These are phyloP conservation scores for Barypeithes pellucidus DNA, from an alignment of 2,888 invertebrate genomes.

Conservation along the genomic window DNA sequence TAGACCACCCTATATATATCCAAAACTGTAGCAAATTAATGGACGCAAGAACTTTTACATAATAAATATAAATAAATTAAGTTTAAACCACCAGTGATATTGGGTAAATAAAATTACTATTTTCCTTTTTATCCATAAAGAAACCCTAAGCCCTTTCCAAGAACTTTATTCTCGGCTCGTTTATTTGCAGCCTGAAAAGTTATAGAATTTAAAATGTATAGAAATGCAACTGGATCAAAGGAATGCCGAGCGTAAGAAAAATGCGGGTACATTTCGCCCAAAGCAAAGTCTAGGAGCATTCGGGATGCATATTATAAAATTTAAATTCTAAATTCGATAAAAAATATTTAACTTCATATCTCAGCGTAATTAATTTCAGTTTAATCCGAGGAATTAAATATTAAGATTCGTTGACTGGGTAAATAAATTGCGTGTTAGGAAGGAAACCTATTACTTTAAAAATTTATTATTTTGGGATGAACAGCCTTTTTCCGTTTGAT, in stretches of 20 bases:
- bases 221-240: constrained; percentile 43
- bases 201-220: constrained; percentile 44
- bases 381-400: not conserved
- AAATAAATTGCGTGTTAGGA: not conserved
- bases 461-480: no score
- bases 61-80: not conserved
- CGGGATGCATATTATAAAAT: constrained; percentile 8
- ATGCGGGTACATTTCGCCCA: constrained; percentile 35
- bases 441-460: no score
- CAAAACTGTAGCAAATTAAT: no score
- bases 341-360: constrained; percentile 10
- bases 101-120: constrained; percentile 9
- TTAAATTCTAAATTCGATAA: constrained; percentile 8
- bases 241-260: constrained; percentile 33
- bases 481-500: no score
- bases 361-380: not conserved
- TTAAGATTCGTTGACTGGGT: not conserved
- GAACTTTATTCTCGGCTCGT: constrained; percentile 24
- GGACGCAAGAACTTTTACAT: no score
- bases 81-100: constrained; percentile 2
- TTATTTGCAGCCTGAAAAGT: constrained; percentile 32
- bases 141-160: constrained; percentile 1
- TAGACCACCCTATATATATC: no score
- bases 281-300: constrained; percentile 2
- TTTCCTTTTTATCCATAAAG: not conserved